Evolutionary conservation across 1,140 invertebrate species (phyloP), one percentile per base, ranked within the genome.

Genomic region (Anoplolepis gracilipes): DNA sequence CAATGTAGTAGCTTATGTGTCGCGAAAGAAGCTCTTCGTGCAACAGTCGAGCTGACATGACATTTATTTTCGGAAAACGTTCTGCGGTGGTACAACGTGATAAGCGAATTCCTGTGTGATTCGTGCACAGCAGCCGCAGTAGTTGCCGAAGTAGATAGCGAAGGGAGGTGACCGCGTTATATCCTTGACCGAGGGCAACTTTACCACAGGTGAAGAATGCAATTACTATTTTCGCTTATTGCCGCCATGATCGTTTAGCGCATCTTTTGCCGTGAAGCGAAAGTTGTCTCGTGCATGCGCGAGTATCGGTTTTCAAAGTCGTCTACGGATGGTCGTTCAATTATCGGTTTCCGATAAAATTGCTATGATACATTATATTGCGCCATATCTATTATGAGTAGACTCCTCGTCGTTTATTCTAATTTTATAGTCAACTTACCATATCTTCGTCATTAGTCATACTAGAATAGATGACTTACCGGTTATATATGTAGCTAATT

Each of bases 311-410:
- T 82, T 73, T 73, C 78, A 70, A 82, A 82, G 78, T 82, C 67
- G 36, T 82, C 78, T 33, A 82, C 67, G 70, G 78, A 73, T 42
- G 65, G 78, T 55, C 78, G 78, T 82, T 82, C 78, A 82, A 82
- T 82, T 82, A 82, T 82, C 67, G 78, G 78, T 82, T 82, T 82
- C 39, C 78, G 67, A 82, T 82, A 82, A 82, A 82, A 82, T 82
- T 73, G 53, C 78, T 30, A 69, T 73, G 78, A 82, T 61, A 82
- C 67, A 82, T 82, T 82, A 82, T 69, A 59, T 73, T 73, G 78
- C 55, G 67, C 67, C 65, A 25, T 82, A 82, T 82, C 78, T 82
- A 82, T 82, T 82, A 82, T 82, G 78, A 82, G 67, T 82, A 69
- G 78, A 72, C 65, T 72, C 53, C 78, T 33, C 78, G 39, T 82